Base-by-base conservation (phyloP, 2,797 vertebrate genomes). In the Geotria australis region DNA sequence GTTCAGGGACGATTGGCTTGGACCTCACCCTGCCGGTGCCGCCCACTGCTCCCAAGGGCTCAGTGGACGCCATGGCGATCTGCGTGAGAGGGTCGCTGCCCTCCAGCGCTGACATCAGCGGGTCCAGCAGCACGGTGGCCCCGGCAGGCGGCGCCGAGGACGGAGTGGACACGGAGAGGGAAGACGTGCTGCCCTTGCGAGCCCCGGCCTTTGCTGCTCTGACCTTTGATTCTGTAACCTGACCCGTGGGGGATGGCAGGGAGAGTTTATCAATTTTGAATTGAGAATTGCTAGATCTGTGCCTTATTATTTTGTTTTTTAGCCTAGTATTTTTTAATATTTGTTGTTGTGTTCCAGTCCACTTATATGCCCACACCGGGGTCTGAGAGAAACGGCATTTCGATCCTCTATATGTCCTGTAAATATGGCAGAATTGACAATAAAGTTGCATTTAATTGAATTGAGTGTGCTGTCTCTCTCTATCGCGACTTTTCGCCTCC, bases 81-180 rank as follows among this genome's bases (percentile, higher is more conserved):
- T 91, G 60, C 1, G 88, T 93, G 59, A 98, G 69, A 1, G 89
- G 88, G 63, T 98, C 89, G 0, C 79, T 86, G 24, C 88, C 89
- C 11, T 98, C 88, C 66, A 95, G 59, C 61, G 93, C 77, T 3
- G 79, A 85, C 73, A 82, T 91, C 63, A 98, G 67, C 0, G 89
- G 89, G 62, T 98, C 88, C 1, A 74, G 58, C 47, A 79, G 10
- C 24, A 38, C 24, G 38, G 24, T 24, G 2, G 24, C 24, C 24
- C 24, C 24, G 24, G 24, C 24, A 24, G 24, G 24, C 24, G 24
- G 24, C 24, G 24, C 24, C 15, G 51, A 55, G 0, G 73, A 83
- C 2, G 77, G 84, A 38, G 82, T 83, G 48, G 83, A 93, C 1
- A 85, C 91, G 0, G 77, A 75, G 1, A 78, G 88, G 5, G 89